These are phyloP conservation scores for Pedetes capensis DNA, from an alignment of 2,113 vertebrate genomes.

Conservation along the genomic window DNA sequence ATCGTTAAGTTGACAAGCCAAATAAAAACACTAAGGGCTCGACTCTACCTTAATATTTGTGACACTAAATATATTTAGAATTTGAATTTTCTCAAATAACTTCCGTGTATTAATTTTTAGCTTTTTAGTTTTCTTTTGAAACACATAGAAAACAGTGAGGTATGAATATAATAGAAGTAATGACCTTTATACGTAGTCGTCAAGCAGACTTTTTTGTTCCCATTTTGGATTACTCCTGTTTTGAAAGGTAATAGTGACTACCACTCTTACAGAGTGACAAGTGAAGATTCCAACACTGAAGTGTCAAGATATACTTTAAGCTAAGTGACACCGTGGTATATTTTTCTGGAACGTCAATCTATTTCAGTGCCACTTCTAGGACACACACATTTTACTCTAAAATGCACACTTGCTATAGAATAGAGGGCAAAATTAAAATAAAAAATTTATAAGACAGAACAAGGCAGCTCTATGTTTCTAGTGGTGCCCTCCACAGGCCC, in stretches of 20 bases:
- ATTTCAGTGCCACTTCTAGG: not conserved
- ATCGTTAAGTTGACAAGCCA: not conserved
- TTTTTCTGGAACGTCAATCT: not conserved
- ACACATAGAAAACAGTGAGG: not conserved
- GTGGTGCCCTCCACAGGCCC: not conserved
- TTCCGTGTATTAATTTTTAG: not conserved
- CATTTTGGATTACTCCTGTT: not conserved
- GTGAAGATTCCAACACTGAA: not conserved
- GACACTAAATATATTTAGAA: not conserved
- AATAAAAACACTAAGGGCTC: not conserved
- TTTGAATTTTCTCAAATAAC: not conserved
- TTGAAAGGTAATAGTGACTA: not conserved
- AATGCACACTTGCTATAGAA: not conserved
- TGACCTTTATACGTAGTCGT: not conserved
- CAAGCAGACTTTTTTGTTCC: not conserved
- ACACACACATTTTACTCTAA: not conserved
- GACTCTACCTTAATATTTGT: not conserved
- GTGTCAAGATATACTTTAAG: not conserved
- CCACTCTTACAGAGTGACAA: not conserved
- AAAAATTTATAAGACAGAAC: not conserved
- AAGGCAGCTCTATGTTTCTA: not conserved
- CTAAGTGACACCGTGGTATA: not conserved
- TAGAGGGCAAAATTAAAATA: constrained; percentile 2
- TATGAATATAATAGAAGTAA: not conserved
- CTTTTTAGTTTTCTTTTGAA: not conserved